A percentile compares a stretch with the other conserved stretches of the same genome.
phyloP scores from a whole-genome alignment of 1,140 invertebrate species.

The Triops cancriformis region DNA sequence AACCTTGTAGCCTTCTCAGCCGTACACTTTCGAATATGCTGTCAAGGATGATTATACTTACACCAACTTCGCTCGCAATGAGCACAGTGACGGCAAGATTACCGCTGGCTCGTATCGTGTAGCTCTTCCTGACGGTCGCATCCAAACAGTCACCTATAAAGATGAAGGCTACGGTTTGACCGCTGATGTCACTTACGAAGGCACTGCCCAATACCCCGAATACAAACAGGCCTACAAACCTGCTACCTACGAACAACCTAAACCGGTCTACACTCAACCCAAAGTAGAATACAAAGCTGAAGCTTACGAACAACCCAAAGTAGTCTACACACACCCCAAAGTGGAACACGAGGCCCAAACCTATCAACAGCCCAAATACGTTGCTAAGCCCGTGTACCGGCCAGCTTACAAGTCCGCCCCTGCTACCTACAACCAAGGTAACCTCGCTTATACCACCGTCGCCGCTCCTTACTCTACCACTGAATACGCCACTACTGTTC shows the following conservation, averaged over 20 bases:
- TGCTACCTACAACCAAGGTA: neutral
- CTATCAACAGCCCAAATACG: neutral
- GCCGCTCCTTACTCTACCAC: neutral
- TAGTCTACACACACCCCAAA: neutral
- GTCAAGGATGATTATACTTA: slow-evolving; percentile 28
- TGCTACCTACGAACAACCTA: neutral
- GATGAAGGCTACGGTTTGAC: slow-evolving; percentile 32
- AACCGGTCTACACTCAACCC: neutral
- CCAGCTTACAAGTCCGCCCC: neutral
- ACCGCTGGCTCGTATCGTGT: slow-evolving; percentile 16
- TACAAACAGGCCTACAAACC: slow-evolving; percentile 10
- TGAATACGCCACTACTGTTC: no score
- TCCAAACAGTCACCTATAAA: slow-evolving; percentile 63
- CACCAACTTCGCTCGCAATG: slow-evolving; percentile 27
- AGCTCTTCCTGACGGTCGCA: slow-evolving; percentile 49
- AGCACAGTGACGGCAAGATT: slow-evolving; percentile 30
- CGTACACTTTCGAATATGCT: slow-evolving; percentile 17
- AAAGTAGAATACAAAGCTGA: neutral
- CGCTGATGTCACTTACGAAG: slow-evolving; percentile 31
- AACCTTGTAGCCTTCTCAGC: neutral
- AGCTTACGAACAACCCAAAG: neutral
- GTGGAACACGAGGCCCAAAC: neutral
- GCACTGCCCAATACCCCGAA: slow-evolving; percentile 20
- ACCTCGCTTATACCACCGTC: neutral
- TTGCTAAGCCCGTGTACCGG: neutral